These are phyloP conservation scores for Pectinophora gossypiella DNA, from an alignment of 1,140 invertebrate genomes.

Conservation along the genomic window DNA sequence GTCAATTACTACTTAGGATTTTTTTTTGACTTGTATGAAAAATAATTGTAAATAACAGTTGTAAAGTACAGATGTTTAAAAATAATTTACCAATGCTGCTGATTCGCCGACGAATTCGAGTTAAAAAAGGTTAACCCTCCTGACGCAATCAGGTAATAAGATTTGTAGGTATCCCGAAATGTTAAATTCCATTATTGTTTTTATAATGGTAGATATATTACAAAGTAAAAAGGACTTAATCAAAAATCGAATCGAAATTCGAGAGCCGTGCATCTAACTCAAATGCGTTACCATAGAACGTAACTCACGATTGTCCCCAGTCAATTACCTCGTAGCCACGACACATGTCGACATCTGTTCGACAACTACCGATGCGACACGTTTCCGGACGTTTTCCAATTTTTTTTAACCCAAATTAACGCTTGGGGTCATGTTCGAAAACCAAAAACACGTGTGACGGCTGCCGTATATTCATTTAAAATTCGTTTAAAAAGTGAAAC, in stretches of 20 bases:
- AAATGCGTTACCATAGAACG: constrained; percentile 2
- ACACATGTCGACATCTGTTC: constrained; percentile 71
- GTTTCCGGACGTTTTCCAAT: constrained; percentile 55
- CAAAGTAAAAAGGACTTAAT: too few species aligned
- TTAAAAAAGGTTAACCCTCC: too few species aligned
- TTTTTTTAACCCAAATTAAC: constrained; percentile 68
- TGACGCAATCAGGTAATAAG: too few species aligned
- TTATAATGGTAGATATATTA: too few species aligned
- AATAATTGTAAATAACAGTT: too few species aligned
- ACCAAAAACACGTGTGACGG: constrained; percentile 40
- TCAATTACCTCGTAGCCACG: constrained; percentile 52
- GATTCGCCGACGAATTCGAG: too few species aligned
- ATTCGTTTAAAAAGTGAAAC: not conserved
- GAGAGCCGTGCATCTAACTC: not conserved
- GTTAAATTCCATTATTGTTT: too few species aligned
- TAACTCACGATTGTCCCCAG: constrained; percentile 42
- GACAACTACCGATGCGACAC: constrained; percentile 50
- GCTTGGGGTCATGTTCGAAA: constrained; percentile 41
- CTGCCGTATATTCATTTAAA: not conserved
- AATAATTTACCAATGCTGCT: too few species aligned
- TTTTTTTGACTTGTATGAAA: too few species aligned
- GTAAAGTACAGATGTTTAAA: too few species aligned
- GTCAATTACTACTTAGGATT: too few species aligned
- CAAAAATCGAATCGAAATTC: not conserved
- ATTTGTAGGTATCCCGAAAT: too few species aligned